A percentile compares a stretch with the other conserved stretches of the same genome.
phyloP scores from a whole-genome alignment of 2,113 vertebrate genomes.

The Brienomyrus brachyistius region DNA sequence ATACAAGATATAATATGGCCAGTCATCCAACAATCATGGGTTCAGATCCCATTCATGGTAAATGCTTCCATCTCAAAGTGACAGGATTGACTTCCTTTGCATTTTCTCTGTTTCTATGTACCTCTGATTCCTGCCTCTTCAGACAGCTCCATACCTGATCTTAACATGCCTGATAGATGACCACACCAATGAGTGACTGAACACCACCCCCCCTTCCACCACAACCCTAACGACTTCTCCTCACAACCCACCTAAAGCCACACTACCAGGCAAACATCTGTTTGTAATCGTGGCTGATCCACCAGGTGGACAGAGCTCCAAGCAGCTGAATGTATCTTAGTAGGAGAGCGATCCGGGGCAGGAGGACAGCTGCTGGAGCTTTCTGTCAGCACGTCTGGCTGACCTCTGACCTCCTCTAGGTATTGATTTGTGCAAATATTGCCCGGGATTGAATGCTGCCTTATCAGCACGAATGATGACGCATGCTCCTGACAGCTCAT shows the following conservation, averaged over 20 bases:
- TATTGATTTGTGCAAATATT: background rate
- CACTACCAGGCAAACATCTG: background rate
- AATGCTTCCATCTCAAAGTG: background rate
- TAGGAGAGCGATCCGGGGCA: background rate
- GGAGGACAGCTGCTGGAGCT: background rate
- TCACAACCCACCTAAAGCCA: background rate
- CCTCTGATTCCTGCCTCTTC: background rate
- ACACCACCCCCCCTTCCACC: background rate
- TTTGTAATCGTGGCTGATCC: background rate
- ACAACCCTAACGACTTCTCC: background rate
- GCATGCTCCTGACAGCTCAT: background rate
- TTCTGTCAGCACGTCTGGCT: background rate
- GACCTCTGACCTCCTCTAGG: background rate
- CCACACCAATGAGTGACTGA: background rate
- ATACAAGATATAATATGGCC: background rate
- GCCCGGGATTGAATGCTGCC: background rate
- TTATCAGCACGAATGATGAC: background rate
- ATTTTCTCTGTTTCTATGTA: background rate
- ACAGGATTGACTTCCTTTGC: background rate
- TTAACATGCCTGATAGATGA: background rate
- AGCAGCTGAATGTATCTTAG: background rate
- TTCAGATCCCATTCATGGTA: background rate
- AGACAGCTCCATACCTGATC: background rate
- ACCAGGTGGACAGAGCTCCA: too few species aligned
- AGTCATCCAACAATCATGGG: background rate